Percentiles rank a stretch among this genome's conserved stretches.
These are phyloP conservation scores for Parus major DNA, from an alignment of 2,113 vertebrate genomes.

Conservation along the genomic window DNA sequence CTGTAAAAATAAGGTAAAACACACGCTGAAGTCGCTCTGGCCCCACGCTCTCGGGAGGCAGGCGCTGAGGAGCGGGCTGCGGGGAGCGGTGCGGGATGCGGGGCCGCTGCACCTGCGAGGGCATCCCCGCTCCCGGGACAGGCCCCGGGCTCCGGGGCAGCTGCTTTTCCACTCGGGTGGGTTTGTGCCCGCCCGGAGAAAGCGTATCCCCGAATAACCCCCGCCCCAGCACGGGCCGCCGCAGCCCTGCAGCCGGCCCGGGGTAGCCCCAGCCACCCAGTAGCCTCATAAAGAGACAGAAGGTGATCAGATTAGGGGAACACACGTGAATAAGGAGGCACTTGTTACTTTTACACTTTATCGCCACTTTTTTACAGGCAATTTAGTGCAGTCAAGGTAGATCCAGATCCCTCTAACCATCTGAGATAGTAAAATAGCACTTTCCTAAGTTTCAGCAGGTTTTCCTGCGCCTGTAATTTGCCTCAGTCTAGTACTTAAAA, in stretches of 20 bases:
- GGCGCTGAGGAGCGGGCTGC: neutral
- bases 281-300: constrained; percentile 70
- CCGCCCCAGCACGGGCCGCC: neutral
- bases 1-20: neutral
- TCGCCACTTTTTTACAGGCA: constrained; percentile 61
- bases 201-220: constrained; percentile 50
- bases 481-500: constrained; percentile 44
- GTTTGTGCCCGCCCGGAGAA: neutral
- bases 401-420: constrained; percentile 15
- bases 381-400: constrained; percentile 48
- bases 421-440: constrained; percentile 53
- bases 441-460: constrained; percentile 51
- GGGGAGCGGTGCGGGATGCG: neutral
- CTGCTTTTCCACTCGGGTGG: neutral
- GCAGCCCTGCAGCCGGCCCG: constrained; percentile 21
- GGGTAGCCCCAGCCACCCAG: constrained; percentile 51
- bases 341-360: constrained; percentile 71
- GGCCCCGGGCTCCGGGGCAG: neutral
- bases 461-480: constrained; percentile 4
- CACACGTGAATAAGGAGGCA: constrained; percentile 47
- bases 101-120: constrained; percentile 32
- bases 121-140: neutral
- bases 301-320: constrained; percentile 62
- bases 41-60: neutral
- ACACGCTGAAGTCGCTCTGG: neutral